Percentiles rank a stretch among this genome's conserved stretches.
phyloP scores from a whole-genome alignment of 2,113 vertebrate genomes.

The Turnix velox region DNA sequence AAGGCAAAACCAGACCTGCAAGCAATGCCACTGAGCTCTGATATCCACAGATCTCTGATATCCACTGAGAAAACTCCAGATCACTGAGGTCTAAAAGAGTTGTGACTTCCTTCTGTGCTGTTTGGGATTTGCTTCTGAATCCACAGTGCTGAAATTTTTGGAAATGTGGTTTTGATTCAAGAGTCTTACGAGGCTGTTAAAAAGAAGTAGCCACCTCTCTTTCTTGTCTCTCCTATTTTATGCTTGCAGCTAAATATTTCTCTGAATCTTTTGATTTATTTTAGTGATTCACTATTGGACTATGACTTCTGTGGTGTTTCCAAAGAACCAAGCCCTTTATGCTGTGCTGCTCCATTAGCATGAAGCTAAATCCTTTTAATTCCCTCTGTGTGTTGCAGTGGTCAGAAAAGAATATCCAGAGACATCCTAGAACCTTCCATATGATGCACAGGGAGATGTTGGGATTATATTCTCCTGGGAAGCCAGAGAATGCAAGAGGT shows the following conservation, averaged over 20 bases:
- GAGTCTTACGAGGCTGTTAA: neutral
- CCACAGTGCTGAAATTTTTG: neutral
- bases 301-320: neutral
- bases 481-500: neutral
- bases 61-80: neutral
- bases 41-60: neutral
- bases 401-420: neutral
- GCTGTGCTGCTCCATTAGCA: neutral
- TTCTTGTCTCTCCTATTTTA: neutral
- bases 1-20: neutral
- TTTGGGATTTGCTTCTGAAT: neutral
- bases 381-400: neutral
- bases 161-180: neutral
- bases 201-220: neutral
- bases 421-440: neutral
- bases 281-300: neutral
- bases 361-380: neutral
- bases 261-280: neutral
- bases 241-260: neutral
- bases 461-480: neutral
- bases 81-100: neutral
- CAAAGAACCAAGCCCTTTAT: neutral
- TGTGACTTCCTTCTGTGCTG: neutral
- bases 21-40: neutral
- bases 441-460: rapidly evolving